Percentiles rank a stretch among this genome's conserved stretches.
Evolutionary conservation across 2,888 invertebrate species (phyloP).

Genomic region (Meliscaeva auricollis): DNA sequence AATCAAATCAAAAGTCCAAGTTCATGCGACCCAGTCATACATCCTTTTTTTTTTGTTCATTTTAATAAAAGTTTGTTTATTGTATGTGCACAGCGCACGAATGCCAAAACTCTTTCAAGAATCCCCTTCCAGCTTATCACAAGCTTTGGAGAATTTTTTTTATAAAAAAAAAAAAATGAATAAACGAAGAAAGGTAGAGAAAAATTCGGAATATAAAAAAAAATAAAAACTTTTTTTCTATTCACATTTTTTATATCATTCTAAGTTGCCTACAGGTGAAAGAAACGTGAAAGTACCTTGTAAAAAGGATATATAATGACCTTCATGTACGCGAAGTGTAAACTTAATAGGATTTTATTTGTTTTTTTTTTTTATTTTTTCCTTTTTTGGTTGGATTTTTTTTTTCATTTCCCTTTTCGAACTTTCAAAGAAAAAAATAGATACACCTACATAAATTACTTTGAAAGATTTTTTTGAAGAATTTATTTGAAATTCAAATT

Average conservation of each 20-base stretch:
- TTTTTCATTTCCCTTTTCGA: slow-evolving; percentile 10
- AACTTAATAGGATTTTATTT: slow-evolving; percentile 47
- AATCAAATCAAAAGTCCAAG: no score
- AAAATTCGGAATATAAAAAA: slow-evolving; percentile 21
- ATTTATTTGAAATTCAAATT: not conserved
- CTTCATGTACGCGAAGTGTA: slow-evolving; percentile 37
- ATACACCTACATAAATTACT: slow-evolving; percentile 22
- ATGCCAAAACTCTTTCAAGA: slow-evolving; percentile 43
- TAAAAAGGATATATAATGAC: slow-evolving; percentile 47
- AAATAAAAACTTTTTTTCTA: not conserved
- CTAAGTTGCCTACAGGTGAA: slow-evolving; percentile 36
- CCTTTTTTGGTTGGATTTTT: slow-evolving; percentile 4
- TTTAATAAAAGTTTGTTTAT: slow-evolving; percentile 53
- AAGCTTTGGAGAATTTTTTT: slow-evolving; percentile 1
- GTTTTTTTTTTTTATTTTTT: slow-evolving; percentile 27
- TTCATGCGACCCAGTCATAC: not conserved
- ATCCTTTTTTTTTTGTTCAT: not conserved
- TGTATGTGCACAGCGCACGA: slow-evolving; percentile 43
- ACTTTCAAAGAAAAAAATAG: slow-evolving; percentile 12
- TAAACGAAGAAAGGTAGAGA: slow-evolving; percentile 9
- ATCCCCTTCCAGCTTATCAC: slow-evolving; percentile 47
- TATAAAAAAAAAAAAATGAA: slow-evolving; percentile 18
- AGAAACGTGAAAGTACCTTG: slow-evolving; percentile 29
- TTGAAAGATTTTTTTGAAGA: not conserved
- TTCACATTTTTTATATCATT: slow-evolving; percentile 22